phyloP scores from a whole-genome alignment of 92 coral and sea anemone genomes.

The Epizoanthus ramosus region DNA sequence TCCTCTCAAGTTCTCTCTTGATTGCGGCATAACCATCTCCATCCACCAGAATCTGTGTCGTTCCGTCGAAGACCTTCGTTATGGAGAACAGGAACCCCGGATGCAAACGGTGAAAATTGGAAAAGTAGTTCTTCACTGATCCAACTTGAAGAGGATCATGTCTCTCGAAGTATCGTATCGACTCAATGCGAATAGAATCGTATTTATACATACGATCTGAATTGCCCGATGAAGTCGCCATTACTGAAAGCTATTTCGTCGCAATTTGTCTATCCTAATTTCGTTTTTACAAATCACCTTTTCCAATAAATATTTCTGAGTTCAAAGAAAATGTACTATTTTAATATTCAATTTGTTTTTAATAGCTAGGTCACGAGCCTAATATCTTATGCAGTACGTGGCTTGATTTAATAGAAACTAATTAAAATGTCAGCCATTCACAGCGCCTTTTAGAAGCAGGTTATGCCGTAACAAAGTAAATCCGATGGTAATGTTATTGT shows the following conservation, averaged over 20 bases:
- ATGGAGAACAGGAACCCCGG: slow-evolving; percentile 29
- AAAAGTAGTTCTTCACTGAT: slow-evolving; percentile 26
- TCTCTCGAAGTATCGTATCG: slow-evolving; percentile 34
- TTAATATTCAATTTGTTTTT: too few species aligned
- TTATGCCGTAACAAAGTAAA: too few species aligned
- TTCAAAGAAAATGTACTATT: too few species aligned
- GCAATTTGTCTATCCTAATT: too few species aligned
- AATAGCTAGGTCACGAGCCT: too few species aligned
- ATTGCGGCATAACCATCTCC: slow-evolving; percentile 16
- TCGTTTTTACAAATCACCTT: too few species aligned
- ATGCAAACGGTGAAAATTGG: slow-evolving; percentile 18
- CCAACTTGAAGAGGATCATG: background rate
- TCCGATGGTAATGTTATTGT: too few species aligned
- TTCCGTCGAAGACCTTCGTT: slow-evolving; percentile 39
- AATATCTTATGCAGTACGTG: too few species aligned
- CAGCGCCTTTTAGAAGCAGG: too few species aligned
- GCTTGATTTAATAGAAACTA: too few species aligned
- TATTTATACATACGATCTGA: slow-evolving; percentile 47
- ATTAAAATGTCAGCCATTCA: too few species aligned
- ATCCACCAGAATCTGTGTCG: slow-evolving; percentile 17
- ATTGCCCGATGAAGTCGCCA: slow-evolving; percentile 1
- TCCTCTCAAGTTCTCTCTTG: slow-evolving; percentile 33
- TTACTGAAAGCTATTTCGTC: background rate
- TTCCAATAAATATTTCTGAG: too few species aligned
- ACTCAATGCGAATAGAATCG: slow-evolving; percentile 46